Evolutionary conservation across 2,888 invertebrate species (phyloP).

Genomic region (Drosophila tripunctata): DNA sequence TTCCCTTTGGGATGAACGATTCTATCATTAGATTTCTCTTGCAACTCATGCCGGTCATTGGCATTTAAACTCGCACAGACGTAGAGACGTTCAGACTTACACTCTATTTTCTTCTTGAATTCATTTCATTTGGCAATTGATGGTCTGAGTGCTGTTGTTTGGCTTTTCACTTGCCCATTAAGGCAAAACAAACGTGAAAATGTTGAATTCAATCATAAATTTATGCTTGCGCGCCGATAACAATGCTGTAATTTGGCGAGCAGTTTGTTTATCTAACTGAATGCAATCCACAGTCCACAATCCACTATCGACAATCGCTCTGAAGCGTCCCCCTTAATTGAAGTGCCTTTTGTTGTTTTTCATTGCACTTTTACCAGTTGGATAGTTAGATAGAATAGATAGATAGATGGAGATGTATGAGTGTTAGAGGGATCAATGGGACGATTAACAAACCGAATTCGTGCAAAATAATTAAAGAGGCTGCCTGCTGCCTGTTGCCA

Average conservation of each 20-base stretch:
- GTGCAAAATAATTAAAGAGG: constrained; percentile 72
- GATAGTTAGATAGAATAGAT: background rate
- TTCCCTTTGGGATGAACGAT: constrained; percentile 13
- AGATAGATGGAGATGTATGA: background rate
- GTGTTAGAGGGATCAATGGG: constrained; percentile 58
- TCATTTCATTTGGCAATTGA: constrained; percentile 63
- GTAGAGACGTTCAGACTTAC: background rate
- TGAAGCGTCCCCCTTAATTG: constrained; percentile 64
- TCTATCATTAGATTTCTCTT: constrained; percentile 61
- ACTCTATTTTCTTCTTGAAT: constrained; percentile 50
- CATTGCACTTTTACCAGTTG: constrained; percentile 55
- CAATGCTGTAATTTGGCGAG: constrained; percentile 69
- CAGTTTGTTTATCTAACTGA: constrained; percentile 66
- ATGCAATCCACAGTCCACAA: constrained; percentile 36
- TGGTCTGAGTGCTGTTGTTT: constrained; percentile 27
- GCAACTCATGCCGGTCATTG: constrained; percentile 59
- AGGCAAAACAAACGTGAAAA: constrained; percentile 56
- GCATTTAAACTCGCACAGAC: constrained; percentile 49
- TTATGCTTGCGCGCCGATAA: constrained; percentile 50
- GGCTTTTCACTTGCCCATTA: constrained; percentile 63
- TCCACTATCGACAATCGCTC: constrained; percentile 41
- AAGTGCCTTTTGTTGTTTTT: constrained; percentile 66
- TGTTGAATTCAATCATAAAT: constrained; percentile 67
- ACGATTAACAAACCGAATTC: constrained; percentile 65
- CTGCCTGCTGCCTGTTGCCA: constrained; percentile 25